Conservation (phyloP, 2,113 vertebrate genomes). For the Callipepla californica region DNA sequence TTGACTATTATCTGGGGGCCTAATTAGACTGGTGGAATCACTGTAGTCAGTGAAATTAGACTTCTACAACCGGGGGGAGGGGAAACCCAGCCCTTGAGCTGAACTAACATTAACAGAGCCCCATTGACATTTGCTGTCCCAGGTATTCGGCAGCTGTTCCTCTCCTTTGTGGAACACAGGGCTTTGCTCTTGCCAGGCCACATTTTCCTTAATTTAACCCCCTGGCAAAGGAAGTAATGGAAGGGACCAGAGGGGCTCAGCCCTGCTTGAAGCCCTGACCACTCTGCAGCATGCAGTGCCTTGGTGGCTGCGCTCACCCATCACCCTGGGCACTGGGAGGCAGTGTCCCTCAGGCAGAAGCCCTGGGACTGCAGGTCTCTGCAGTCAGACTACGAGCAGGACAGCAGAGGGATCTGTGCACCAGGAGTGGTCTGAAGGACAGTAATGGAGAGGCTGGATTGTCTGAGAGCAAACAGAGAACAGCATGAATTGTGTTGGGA, state of each 20-base stretch:
- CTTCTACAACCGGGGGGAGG: constrained; percentile 42
- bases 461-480: background rate
- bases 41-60: constrained; percentile 59
- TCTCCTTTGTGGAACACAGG: background rate
- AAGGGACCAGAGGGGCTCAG: background rate
- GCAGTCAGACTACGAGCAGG: accelerated
- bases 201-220: background rate
- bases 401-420: accelerated
- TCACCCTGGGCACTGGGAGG: background rate
- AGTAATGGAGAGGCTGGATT: background rate
- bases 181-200: background rate
- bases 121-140: constrained; percentile 53
- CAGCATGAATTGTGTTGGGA: background rate
- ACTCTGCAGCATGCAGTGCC: background rate
- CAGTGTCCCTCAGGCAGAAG: accelerated
- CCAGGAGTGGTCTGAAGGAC: background rate
- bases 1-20: constrained; percentile 66
- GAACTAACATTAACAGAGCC: background rate
- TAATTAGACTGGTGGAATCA: constrained; percentile 62
- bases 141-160: constrained; percentile 43
- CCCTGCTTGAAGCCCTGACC: background rate
- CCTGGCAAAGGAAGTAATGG: background rate
- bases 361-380: background rate
- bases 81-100: constrained; percentile 35
- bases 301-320: background rate